Evolutionary conservation across 2,888 invertebrate species (phyloP).

Genomic region (Cerceris ruficornis): DNA sequence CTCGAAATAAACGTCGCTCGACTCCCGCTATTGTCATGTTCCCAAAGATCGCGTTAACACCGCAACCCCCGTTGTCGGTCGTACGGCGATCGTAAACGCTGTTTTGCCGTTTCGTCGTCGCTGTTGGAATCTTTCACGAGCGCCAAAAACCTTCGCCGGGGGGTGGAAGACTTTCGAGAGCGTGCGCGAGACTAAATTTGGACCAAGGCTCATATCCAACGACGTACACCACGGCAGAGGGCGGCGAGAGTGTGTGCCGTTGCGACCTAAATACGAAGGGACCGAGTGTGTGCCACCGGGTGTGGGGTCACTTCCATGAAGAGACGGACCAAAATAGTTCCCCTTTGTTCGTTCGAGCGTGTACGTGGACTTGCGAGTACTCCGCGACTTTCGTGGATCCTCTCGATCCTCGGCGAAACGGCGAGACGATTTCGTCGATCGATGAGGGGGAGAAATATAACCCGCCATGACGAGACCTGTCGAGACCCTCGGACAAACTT

Average conservation of each 20-base stretch:
- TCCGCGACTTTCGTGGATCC: slow-evolving; percentile 12
- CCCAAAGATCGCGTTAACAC: no score
- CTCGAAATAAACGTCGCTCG: no score
- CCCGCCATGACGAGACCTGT: background rate
- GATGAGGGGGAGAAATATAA: background rate
- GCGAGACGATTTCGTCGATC: background rate
- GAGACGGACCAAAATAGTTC: slow-evolving; percentile 65
- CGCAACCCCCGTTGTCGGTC: background rate
- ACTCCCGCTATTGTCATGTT: no score
- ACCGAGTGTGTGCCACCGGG: slow-evolving; percentile 35
- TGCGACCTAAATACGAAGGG: slow-evolving; percentile 73
- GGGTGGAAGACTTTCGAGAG: slow-evolving; percentile 57
- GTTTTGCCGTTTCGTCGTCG: slow-evolving; percentile 11
- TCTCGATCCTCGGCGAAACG: background rate
- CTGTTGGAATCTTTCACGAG: slow-evolving; percentile 47
- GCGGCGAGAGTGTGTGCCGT: slow-evolving; percentile 36
- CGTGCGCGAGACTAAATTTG: slow-evolving; percentile 63
- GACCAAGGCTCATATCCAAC: slow-evolving; percentile 60
- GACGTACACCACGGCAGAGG: slow-evolving; percentile 37
- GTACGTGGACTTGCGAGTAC: slow-evolving; percentile 21
- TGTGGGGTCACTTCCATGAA: slow-evolving; percentile 70
- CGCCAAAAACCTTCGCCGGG: slow-evolving; percentile 40
- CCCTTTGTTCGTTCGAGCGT: slow-evolving; percentile 65
- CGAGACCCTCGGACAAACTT: background rate
- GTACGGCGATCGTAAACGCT: background rate